Conservation (phyloP, 2,113 vertebrate species). For the Odocoileus hemionus region DNA sequence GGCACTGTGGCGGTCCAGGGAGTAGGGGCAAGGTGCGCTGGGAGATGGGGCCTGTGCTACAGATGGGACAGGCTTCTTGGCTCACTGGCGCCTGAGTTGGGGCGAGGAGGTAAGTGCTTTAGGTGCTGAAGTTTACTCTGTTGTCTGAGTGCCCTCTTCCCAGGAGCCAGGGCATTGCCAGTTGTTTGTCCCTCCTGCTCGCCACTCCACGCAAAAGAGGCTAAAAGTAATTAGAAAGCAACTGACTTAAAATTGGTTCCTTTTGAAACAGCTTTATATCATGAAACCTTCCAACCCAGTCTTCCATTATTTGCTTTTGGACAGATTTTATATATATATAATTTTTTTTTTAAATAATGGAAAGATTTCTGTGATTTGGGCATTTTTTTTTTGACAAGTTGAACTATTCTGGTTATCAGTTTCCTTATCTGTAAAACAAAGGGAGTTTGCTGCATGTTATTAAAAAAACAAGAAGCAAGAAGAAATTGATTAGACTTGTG, state of each 20-base stretch:
- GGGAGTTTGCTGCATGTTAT: not conserved
- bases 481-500: conserved; percentile 9
- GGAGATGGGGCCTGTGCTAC: not conserved
- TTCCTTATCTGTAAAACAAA: not conserved
- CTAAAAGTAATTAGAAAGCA: not conserved
- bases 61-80: not conserved
- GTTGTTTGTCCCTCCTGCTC: not conserved
- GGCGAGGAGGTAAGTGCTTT: not conserved
- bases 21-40: not conserved
- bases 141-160: not conserved
- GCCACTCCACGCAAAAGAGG: not conserved
- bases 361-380: not conserved
- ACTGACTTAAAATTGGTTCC: not conserved
- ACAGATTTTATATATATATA: not conserved
- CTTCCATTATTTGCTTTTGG: not conserved
- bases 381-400: not conserved
- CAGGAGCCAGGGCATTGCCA: not conserved
- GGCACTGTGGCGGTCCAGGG: not conserved
- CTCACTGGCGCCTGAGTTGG: not conserved
- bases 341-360: not conserved
- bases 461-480: not conserved
- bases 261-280: not conserved
- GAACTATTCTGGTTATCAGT: not conserved
- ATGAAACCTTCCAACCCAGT: not conserved
- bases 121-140: not conserved